These are phyloP conservation scores for Ptycholaimellus sp. DNA, from an alignment of 2,888 invertebrate genomes.

Conservation along the genomic window DNA sequence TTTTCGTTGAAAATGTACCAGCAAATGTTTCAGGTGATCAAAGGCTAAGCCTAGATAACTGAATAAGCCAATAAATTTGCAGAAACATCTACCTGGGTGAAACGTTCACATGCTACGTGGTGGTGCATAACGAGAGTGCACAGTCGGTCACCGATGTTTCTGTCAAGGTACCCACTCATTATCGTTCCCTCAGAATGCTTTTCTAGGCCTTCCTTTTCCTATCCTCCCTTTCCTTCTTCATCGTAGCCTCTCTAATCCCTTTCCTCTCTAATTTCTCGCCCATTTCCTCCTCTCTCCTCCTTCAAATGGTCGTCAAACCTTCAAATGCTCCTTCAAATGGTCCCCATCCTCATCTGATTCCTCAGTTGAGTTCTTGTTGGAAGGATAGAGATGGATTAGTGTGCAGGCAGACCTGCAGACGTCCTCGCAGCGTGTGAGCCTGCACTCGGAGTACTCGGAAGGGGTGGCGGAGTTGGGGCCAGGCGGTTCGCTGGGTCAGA, in stretches of 20 bases:
- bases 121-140: constrained; percentile 78
- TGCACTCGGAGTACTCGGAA: constrained; percentile 46
- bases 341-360: too few relatives aligned
- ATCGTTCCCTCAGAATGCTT: background rate
- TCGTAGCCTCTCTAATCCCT: too few relatives aligned
- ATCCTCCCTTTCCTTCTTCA: too few relatives aligned
- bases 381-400: background rate
- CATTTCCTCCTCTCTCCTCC: too few relatives aligned
- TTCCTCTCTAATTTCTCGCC: too few relatives aligned
- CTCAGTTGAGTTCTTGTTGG: background rate
- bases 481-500: constrained; percentile 68
- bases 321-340: too few relatives aligned
- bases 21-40: too few relatives aligned
- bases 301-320: too few relatives aligned
- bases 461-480: constrained; percentile 37
- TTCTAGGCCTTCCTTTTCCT: too few relatives aligned
- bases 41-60: background rate
- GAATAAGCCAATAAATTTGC: constrained; percentile 12
- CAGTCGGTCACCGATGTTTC: constrained; percentile 55
- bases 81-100: constrained; percentile 87
- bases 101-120: constrained; percentile 88
- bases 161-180: constrained; percentile 43
- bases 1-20: too few relatives aligned
- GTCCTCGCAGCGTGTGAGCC: constrained; percentile 53
- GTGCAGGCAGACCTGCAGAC: constrained; percentile 69